Conservation (phyloP, 2,113 vertebrate genomes). For the Sphaerodactylus townsendi region DNA sequence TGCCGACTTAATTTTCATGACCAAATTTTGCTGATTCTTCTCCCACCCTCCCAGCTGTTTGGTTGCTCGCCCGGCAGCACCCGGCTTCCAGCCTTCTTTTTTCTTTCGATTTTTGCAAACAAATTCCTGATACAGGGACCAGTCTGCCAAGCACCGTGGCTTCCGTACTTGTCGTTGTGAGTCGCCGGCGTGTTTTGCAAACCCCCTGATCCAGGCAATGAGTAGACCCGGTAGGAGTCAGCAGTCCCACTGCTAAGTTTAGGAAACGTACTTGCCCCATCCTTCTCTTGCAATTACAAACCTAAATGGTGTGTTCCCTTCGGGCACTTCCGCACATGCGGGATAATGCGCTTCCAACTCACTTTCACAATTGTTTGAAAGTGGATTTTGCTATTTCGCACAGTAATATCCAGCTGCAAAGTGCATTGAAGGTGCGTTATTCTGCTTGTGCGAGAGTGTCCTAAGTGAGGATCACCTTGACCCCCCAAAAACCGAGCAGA, state of each 20-base stretch:
- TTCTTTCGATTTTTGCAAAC: conserved; percentile 52
- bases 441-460: no score
- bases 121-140: conserved; percentile 70
- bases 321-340: no score
- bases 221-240: background rate
- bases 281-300: background rate
- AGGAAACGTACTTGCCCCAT: background rate
- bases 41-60: no score
- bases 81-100: no score
- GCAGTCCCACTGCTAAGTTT: background rate
- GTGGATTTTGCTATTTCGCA: no score
- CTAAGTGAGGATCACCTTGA: no score
- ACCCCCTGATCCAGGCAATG: background rate
- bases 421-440: no score
- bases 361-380: no score
- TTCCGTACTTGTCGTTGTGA: background rate
- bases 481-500: background rate
- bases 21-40: conserved; percentile 65
- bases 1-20: no score
- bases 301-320: background rate
- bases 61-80: no score
- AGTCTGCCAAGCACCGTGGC: background rate
- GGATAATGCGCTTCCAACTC: no score
- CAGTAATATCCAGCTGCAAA: no score
- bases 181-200: background rate